Percentiles rank a stretch among this genome's conserved stretches.
These are phyloP conservation scores for Dermatemys mawii DNA, from an alignment of 2,113 vertebrate species.

Conservation along the genomic window DNA sequence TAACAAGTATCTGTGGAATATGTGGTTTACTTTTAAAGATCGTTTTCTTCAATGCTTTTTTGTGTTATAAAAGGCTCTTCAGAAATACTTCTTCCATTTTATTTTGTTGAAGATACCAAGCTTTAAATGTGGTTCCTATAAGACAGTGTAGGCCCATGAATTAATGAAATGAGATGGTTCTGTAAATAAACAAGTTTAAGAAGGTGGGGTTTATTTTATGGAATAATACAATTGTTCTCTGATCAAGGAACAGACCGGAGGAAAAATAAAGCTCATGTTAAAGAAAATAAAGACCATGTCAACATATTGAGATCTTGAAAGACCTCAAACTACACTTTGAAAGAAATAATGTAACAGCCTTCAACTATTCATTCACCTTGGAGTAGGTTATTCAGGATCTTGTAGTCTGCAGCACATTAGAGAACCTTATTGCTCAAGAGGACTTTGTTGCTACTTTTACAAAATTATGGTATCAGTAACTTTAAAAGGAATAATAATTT, in stretches of 20 bases:
- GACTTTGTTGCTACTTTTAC: not conserved
- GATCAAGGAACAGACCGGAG: not conserved
- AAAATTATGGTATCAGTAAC: not conserved
- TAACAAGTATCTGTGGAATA: not conserved
- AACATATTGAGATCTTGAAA: not conserved
- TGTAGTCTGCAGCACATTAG: not conserved
- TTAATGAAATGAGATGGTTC: not conserved
- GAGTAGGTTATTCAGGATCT: constrained; percentile 13
- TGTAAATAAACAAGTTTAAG: not conserved
- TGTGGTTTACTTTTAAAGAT: not conserved
- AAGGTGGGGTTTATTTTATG: not conserved
- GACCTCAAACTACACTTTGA: not conserved
- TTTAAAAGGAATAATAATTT: not conserved
- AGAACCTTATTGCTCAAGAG: not conserved
- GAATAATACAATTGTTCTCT: not conserved
- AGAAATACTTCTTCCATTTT: not conserved
- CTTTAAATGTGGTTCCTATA: not conserved
- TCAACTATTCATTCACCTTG: not conserved
- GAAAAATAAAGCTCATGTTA: not conserved
- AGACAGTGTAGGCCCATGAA: not conserved
- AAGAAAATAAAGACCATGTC: not conserved
- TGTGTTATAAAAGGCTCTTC: not conserved
- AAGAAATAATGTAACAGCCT: constrained; percentile 18
- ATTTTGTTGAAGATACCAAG: not conserved
- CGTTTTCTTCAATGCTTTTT: not conserved